Conservation (phyloP, 2,113 vertebrate genomes). For the Rhea pennata region DNA sequence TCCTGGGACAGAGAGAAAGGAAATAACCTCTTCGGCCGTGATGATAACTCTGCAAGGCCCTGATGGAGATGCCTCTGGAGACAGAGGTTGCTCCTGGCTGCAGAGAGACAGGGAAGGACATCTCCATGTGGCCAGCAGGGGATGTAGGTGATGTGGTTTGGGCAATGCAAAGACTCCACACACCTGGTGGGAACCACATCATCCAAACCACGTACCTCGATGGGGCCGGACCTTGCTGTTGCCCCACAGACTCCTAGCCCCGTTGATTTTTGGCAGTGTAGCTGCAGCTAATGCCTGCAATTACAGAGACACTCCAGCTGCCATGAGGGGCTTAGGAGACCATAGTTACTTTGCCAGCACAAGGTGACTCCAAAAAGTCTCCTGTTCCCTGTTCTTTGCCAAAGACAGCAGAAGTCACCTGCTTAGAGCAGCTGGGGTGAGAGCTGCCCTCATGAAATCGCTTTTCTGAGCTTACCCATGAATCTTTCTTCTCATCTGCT, state of each 20-base stretch:
- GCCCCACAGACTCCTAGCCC: too few species aligned
- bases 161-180: neutral
- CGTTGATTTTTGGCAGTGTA: neutral
- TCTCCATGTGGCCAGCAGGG: neutral
- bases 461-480: neutral
- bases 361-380: neutral
- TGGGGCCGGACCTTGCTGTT: too few species aligned
- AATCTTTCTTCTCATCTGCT: neutral
- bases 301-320: too few species aligned
- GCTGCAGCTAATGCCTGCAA: neutral
- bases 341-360: neutral
- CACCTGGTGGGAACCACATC: neutral
- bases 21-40: neutral
- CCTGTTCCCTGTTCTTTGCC: neutral
- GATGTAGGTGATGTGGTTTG: too few species aligned
- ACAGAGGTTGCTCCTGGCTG: accelerated
- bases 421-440: neutral
- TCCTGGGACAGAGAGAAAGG: neutral
- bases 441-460: neutral
- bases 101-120: accelerated
- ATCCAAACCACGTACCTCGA: neutral
- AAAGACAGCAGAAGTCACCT: neutral
- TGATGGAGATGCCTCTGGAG: neutral
- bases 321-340: neutral
- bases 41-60: neutral